Evolutionary conservation across 2,113 vertebrate species (phyloP), one percentile per base, ranked within the genome.

Genomic region (Silurus asotus): DNA sequence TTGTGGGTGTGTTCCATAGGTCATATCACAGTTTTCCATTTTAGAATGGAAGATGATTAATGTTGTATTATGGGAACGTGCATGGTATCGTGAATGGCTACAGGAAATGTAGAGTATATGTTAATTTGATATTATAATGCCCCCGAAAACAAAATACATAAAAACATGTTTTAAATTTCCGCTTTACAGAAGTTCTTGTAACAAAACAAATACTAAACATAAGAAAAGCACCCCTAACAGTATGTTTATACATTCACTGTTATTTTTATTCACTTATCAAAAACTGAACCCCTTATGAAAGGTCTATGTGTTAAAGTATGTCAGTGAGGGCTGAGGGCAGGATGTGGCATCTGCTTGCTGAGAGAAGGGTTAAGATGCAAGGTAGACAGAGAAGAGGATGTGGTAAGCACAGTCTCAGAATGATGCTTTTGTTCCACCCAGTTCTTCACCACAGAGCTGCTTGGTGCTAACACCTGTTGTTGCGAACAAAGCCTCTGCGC

Each of bases 401-500:
- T 88, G 89, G 89, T 86, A 10, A 64, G 55, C 81, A 3, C 45
- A 78, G 51, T 79, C 58, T 85, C 23, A 61, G 77, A 53, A 87
- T 74, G 25, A 87, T 65, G 85, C 77, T 83, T 45, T 53, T 49
- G 55, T 69, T 87, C 80, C 65, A 37, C 78, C 48, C 28, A 25
- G 37, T 37, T 81, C 14, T 62, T 77, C 55, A 76, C 86, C 80
- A 3, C 80, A 65, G n/a, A 67, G 70, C 70, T 82, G 48, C 45
- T 51, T 72, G 70, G 48, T 45, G n/a, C 37, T 20, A 76, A 88
- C 88, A 89, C 88, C 86, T 87, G 83, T 86, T 70, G 80, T 23
- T 67, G 58, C 59, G 17, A 55, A 23, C 23, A 55, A 82, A 83
- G 51, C 81, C 61, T 81, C 86, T 62, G 51, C 75, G 49, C 74